Evolutionary conservation across 92 coral and sea anemone species (phyloP).

Genomic region (Phymanthus crucifer): DNA sequence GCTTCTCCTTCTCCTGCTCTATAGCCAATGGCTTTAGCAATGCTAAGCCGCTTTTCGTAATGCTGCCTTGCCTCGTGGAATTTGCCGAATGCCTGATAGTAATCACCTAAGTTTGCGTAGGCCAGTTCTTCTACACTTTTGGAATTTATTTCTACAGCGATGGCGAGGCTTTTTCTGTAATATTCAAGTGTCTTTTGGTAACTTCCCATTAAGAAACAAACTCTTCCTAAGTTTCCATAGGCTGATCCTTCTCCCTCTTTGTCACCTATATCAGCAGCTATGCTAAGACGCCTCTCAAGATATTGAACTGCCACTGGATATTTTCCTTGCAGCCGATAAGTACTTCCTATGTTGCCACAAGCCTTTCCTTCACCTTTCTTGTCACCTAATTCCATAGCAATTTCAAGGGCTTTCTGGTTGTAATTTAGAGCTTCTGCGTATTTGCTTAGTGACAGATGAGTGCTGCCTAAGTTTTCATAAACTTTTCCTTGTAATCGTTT

Average conservation of each 20-base stretch:
- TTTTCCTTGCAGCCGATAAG: neutral
- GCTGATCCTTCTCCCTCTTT: constrained; percentile 1
- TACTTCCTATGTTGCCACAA: neutral
- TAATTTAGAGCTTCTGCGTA: neutral
- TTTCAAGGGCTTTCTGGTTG: neutral
- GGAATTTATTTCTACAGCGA: neutral
- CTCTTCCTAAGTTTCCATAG: constrained; percentile 2
- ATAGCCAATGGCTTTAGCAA: constrained; percentile 2
- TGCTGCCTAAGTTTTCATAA: neutral
- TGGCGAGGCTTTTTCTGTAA: neutral
- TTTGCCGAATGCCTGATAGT: neutral
- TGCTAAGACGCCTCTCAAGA: neutral
- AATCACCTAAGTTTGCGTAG: neutral
- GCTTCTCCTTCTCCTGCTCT: constrained; percentile 14
- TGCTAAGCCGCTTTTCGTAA: constrained; percentile 5
- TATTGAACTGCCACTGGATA: neutral
- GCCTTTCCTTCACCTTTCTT: constrained; percentile 4
- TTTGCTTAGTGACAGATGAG: neutral
- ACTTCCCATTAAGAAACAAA: neutral
- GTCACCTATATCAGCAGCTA: neutral
- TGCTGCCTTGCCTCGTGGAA: neutral
- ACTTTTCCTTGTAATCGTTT: neutral
- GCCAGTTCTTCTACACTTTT: neutral
- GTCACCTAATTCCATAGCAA: neutral
- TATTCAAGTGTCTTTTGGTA: neutral